A percentile compares a stretch with the other conserved stretches of the same genome.
phyloP scores from a whole-genome alignment of 2,888 invertebrate species.

The Teleiodes luculella region DNA sequence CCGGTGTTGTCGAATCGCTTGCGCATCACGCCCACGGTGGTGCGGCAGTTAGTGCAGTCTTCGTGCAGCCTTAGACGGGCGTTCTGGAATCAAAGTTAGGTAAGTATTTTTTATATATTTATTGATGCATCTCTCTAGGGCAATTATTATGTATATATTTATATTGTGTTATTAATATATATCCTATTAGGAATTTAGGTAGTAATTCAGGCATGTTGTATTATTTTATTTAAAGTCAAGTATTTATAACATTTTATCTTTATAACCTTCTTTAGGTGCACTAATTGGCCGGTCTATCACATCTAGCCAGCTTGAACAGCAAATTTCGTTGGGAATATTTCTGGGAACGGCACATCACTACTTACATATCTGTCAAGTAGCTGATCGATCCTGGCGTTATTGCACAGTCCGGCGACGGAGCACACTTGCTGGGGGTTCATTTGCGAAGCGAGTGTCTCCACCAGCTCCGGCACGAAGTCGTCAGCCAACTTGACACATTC shows the following conservation, averaged over 20 bases:
- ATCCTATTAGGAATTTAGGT: no score
- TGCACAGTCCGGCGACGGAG: slow-evolving; percentile 92
- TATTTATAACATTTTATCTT: no score
- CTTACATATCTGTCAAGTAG: slow-evolving; percentile 78
- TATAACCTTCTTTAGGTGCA: no score
- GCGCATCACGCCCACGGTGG: slow-evolving; percentile 71
- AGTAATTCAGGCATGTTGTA: no score
- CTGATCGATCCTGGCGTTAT: slow-evolving; percentile 84
- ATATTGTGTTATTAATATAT: no score
- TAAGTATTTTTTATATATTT: no score
- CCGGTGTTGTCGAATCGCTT: slow-evolving; percentile 73
- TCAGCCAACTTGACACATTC: slow-evolving; percentile 90
- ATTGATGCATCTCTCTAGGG: no score
- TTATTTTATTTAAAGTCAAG: no score
- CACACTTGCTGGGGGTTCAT: slow-evolving; percentile 95
- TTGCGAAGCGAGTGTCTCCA: slow-evolving; percentile 91
- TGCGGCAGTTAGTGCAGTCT: slow-evolving; percentile 69
- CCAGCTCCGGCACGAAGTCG: slow-evolving; percentile 90
- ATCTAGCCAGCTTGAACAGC: no score
- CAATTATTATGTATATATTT: no score
- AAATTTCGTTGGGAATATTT: no score
- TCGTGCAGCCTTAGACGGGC: slow-evolving; percentile 39
- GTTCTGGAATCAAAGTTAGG: slow-evolving; percentile 32
- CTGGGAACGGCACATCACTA: slow-evolving; percentile 14
- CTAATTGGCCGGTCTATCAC: no score